Base-by-base conservation (phyloP, 53 echinoderm and acorn worm species). In the Holothuria leucospilota region DNA sequence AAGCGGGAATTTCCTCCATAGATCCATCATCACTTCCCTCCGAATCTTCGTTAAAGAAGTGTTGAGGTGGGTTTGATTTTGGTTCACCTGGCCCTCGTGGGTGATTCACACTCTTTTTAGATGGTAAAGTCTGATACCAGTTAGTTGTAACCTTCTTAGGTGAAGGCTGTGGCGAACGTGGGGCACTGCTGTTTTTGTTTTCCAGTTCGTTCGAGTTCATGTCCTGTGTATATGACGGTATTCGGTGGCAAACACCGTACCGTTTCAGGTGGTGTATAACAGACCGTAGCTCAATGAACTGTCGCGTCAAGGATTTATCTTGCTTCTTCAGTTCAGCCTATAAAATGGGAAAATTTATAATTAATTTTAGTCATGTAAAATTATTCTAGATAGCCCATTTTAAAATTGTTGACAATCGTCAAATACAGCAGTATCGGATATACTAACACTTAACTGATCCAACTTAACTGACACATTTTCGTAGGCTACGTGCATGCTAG, bases 231-330 rank as follows among this genome's bases (percentile, higher is more conserved):
- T 75, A 75, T 23, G 81, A 81, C 41, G 84, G 84, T 67, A 83
- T 20, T 46, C 86, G 26, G 75, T 51, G 29, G 27, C 56, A 28
- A 30, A 30, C 53, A 52, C 63, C 63, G 73, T 86, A 83, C 12
- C 88, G 88, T 70, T 91, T 96, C 51, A 96, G 73, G 49, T 92
- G 89, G 52, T 93, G 92, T 56, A 96, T 96, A 46, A 91, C 93
- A 2, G 96, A 96, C 20, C 96, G 96, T 14, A 96, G 90, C 34
- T 94, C 91, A 63, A 96, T 92, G 60, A 96, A 96, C 61, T 96
- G 96, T 14, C 96, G 88, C 91, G 94, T 96, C 16, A 96, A 86
- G 29, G 94, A 92, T 68, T 96, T 90, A 86, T 96, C 96, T 69
- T 94, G 94, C 18, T 94, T 86, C 86, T 96, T 96, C 69, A 96